Evolutionary conservation across 2,113 vertebrate species (phyloP).

Genomic region (Symphodus melops): DNA sequence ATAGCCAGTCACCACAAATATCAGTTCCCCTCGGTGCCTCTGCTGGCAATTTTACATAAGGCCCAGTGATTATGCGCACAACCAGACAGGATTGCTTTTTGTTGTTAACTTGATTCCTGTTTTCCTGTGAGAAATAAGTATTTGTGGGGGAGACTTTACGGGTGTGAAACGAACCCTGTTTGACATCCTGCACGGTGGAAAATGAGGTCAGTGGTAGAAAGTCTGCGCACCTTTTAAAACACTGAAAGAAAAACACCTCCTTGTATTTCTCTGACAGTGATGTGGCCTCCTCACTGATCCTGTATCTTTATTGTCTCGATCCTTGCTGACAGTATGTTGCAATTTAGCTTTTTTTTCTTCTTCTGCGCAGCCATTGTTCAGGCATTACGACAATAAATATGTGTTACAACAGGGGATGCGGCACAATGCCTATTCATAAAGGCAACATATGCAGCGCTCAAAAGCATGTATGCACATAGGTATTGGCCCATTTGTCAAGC

Average conservation of each 20-base stretch:
- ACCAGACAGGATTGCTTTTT: slow-evolving; percentile 68
- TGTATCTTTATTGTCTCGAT: slow-evolving; percentile 23
- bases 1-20: slow-evolving; percentile 79
- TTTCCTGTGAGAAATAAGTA: slow-evolving; percentile 63
- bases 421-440: slow-evolving; percentile 89
- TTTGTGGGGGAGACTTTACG: slow-evolving; percentile 49
- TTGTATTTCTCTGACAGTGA: slow-evolving; percentile 19
- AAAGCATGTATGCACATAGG: slow-evolving; percentile 98
- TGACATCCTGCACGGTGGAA: slow-evolving; percentile 43
- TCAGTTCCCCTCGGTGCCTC: slow-evolving; percentile 64
- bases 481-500: slow-evolving; percentile 98
- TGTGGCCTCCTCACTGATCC: slow-evolving; percentile 22
- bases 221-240: slow-evolving; percentile 21
- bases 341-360: slow-evolving; percentile 44
- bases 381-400: slow-evolving; percentile 78
- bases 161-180: slow-evolving; percentile 49
- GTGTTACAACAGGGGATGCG: slow-evolving; percentile 86
- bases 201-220: slow-evolving; percentile 50
- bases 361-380: slow-evolving; percentile 54
- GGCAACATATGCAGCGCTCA: slow-evolving; percentile 88
- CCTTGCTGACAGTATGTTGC: slow-evolving; percentile 27
- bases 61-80: slow-evolving; percentile 63
- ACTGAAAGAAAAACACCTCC: slow-evolving; percentile 10
- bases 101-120: slow-evolving; percentile 66
- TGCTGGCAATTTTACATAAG: slow-evolving; percentile 69